Percentiles rank a stretch among this genome's conserved stretches.
These are phyloP conservation scores for Monopis laevigella DNA, from an alignment of 2,888 invertebrate genomes.

Conservation along the genomic window DNA sequence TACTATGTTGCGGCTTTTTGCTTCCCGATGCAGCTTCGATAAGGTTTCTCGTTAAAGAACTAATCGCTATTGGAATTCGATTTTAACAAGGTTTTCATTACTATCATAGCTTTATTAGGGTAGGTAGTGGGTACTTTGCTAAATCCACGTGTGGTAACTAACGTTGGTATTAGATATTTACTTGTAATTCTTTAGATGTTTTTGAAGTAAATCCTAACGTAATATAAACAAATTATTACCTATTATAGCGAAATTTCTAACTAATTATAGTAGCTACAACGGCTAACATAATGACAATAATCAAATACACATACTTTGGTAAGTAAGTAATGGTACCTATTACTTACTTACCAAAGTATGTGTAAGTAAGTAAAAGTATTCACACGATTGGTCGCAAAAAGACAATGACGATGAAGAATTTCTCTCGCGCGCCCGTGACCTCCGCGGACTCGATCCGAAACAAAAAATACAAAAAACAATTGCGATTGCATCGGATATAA, in stretches of 20 bases:
- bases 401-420: conserved; percentile 8
- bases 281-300: no score
- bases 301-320: no score
- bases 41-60: conserved; percentile 41
- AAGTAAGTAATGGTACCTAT: no score
- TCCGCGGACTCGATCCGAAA: conserved; percentile 19
- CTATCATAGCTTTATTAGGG: conserved; percentile 10
- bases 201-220: no score
- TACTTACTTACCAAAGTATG: no score
- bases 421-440: conserved; percentile 13
- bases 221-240: no score
- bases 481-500: conserved; percentile 53
- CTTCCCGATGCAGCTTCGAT: conserved; percentile 44
- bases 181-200: no score
- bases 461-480: conserved; percentile 31
- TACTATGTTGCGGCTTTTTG: conserved; percentile 52
- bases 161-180: no score
- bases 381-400: conserved; percentile 3
- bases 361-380: conserved; percentile 9
- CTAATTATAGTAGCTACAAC: no score
- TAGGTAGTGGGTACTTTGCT: no score
- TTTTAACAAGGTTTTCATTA: conserved; percentile 11
- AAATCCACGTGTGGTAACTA: no score
- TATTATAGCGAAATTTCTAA: no score
- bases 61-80: conserved; percentile 11